Percentiles rank a stretch among this genome's conserved stretches.
Evolutionary conservation across 2,113 vertebrate genomes (phyloP).

Genomic region (Oryzias melastigma): DNA sequence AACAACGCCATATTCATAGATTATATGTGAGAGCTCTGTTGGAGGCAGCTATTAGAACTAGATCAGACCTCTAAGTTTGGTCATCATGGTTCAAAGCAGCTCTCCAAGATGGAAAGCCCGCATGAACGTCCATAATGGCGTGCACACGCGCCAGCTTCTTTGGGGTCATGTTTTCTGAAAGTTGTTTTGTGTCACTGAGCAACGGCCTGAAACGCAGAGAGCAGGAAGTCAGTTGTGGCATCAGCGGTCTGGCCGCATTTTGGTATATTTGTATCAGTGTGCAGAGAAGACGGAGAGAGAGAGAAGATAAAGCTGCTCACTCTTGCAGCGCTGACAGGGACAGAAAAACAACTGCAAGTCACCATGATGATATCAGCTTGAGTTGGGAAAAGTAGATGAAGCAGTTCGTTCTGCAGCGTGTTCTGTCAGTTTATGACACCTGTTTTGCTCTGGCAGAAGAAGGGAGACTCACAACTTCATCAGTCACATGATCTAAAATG

Average conservation of each 20-base stretch:
- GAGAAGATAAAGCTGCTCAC: slow-evolving; percentile 29
- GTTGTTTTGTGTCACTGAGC: slow-evolving; percentile 64
- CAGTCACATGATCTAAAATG: background rate
- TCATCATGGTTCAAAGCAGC: no score
- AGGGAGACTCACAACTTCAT: background rate
- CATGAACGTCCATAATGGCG: no score
- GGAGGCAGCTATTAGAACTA: no score
- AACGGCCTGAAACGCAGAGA: slow-evolving; percentile 70
- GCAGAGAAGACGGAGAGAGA: slow-evolving; percentile 44
- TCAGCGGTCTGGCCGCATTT: slow-evolving; percentile 69
- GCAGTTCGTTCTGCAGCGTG: background rate
- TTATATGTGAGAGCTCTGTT: no score
- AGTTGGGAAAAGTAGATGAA: background rate
- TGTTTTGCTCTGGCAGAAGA: slow-evolving; percentile 72
- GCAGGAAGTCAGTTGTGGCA: slow-evolving; percentile 82
- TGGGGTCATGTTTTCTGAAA: slow-evolving; percentile 42
- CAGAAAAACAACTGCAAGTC: background rate
- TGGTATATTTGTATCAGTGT: slow-evolving; percentile 72
- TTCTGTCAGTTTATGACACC: slow-evolving; percentile 15
- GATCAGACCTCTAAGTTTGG: no score
- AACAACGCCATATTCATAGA: no score
- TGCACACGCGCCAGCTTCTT: background rate
- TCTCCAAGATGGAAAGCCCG: no score
- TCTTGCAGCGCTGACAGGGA: background rate
- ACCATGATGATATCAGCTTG: background rate